Percentiles rank a stretch among this genome's conserved stretches.
phyloP scores from a whole-genome alignment of 92 coral and sea anemone genomes.

The Nematostella vectensis region DNA sequence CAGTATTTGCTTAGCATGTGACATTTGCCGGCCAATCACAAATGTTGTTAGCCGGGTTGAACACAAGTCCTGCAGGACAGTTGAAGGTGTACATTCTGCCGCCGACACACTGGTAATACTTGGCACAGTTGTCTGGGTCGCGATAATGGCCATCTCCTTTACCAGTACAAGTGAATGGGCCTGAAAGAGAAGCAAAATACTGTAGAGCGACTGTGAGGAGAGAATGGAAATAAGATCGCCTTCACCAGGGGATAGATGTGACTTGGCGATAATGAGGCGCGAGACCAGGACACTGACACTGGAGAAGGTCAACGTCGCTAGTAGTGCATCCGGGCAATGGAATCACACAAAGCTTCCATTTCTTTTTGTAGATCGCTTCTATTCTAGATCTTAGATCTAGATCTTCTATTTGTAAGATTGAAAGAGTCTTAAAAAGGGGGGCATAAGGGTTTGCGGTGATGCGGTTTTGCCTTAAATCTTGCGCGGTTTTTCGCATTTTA shows the following conservation, averaged over 20 bases:
- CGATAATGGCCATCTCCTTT: slow-evolving; percentile 35
- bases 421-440: too few species aligned
- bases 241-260: too few species aligned
- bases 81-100: slow-evolving; percentile 27
- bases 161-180: slow-evolving; percentile 37
- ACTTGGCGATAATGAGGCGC: too few species aligned
- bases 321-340: too few species aligned
- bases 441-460: slow-evolving; percentile 39
- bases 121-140: slow-evolving; percentile 39
- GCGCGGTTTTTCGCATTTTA: too few species aligned
- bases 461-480: slow-evolving; percentile 35
- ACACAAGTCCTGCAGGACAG: slow-evolving; percentile 39
- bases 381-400: too few species aligned
- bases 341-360: too few species aligned
- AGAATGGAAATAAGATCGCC: too few species aligned
- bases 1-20: slow-evolving; percentile 19
- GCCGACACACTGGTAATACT: slow-evolving; percentile 32
- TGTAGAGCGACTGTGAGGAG: slow-evolving; percentile 1
- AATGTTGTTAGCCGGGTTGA: slow-evolving; percentile 13
- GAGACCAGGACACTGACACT: too few species aligned
- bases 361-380: too few species aligned
- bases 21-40: slow-evolving; percentile 65
- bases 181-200: slow-evolving; percentile 9
- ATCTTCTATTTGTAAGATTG: too few species aligned
- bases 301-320: too few species aligned